A percentile compares a stretch with the other conserved stretches of the same genome.
Evolutionary conservation across 53 echinoderm and acorn worm genomes (phyloP).

Genomic region (Patiria pectinifera): DNA sequence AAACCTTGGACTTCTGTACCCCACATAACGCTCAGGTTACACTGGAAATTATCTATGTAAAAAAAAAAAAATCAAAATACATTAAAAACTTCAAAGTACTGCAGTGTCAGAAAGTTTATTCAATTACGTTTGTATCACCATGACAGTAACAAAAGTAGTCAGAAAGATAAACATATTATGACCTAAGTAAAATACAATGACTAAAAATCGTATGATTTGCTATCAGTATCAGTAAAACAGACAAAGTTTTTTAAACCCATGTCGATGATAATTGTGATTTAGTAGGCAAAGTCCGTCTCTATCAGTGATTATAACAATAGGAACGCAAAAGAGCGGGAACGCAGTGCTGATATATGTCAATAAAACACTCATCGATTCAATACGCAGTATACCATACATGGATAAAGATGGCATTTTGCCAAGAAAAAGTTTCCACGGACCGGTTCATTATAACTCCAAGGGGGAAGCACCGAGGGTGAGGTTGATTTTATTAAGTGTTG

Average conservation of each 20-base stretch:
- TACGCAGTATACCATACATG: neutral
- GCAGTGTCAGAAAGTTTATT: neutral
- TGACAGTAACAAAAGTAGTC: neutral
- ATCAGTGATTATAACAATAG: constrained; percentile 34
- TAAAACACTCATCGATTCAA: neutral
- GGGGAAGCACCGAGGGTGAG: neutral
- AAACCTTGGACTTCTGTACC: no score
- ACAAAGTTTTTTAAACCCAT: neutral
- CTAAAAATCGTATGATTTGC: neutral
- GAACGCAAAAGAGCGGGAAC: constrained; percentile 21
- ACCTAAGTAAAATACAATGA: neutral
- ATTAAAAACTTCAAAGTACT: neutral
- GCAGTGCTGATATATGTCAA: constrained; percentile 1
- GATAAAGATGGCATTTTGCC: constrained; percentile 51
- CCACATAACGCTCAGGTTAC: neutral
- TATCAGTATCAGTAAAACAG: no score
- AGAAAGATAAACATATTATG: neutral
- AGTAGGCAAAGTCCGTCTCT: neutral
- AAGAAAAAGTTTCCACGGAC: constrained; percentile 35
- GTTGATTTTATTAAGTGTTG: neutral
- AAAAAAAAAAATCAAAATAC: neutral
- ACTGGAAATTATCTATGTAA: neutral
- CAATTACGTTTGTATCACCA: neutral
- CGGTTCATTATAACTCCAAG: neutral
- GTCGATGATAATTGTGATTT: neutral